These are phyloP conservation scores for Condylostylus longicornis DNA, from an alignment of 1,140 invertebrate species.

Conservation along the genomic window DNA sequence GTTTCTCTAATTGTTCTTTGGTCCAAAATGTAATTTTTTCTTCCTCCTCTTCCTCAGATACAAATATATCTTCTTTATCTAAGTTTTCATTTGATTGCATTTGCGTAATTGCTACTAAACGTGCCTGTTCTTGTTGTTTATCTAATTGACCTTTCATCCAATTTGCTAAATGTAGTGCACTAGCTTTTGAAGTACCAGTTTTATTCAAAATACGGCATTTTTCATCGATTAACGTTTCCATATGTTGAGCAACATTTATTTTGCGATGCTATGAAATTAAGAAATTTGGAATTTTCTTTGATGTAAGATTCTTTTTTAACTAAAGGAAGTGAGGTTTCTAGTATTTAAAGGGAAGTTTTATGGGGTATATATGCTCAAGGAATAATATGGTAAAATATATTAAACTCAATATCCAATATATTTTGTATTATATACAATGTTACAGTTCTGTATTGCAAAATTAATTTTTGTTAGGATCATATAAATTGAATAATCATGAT, in stretches of 20 bases:
- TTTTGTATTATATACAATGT: too few species aligned
- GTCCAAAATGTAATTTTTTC: conserved; percentile 52
- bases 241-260: conserved; percentile 28
- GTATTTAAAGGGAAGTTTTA: too few species aligned
- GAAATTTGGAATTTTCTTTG: too few species aligned
- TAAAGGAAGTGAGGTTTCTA: too few species aligned
- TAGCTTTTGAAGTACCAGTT: conserved; percentile 38
- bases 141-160: conserved; percentile 49
- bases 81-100: conserved; percentile 20
- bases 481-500: too few species aligned
- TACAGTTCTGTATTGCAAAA: too few species aligned
- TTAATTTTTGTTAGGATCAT: too few species aligned
- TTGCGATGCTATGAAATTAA: conserved; percentile 12
- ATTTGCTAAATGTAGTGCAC: conserved; percentile 46
- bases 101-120: conserved; percentile 20
- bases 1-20: conserved; percentile 45
- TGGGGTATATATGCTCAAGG: too few species aligned
- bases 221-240: conserved; percentile 42
- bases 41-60: conserved; percentile 35
- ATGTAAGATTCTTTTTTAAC: too few species aligned
- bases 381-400: too few species aligned
- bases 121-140: conserved; percentile 26
- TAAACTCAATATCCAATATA: too few species aligned
- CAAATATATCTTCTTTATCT: conserved; percentile 22
- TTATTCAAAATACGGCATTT: conserved; percentile 43